Conservation (phyloP, 1,140 invertebrate genomes). For the Diabrotica virgifera region DNA sequence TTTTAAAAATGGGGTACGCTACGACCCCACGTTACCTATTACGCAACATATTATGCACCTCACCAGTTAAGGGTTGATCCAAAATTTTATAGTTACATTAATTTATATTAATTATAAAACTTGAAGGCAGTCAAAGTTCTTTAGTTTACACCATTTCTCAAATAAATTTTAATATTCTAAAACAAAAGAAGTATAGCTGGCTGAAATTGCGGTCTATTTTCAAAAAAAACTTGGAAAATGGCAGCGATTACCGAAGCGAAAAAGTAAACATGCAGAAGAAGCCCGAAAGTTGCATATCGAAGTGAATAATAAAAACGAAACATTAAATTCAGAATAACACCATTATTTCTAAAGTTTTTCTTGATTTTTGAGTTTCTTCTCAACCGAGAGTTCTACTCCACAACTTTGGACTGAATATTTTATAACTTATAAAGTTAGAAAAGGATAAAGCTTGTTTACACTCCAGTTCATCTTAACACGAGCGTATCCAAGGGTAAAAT, state of each 20-base stretch:
- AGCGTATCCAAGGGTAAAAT: constrained; percentile 5
- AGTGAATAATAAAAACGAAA: constrained; percentile 22
- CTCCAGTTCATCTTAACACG: constrained; percentile 17
- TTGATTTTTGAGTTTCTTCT: constrained; percentile 25
- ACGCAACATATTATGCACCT: too few species aligned
- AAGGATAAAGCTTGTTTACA: constrained; percentile 24
- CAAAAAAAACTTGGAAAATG: not conserved
- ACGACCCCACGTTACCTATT: too few species aligned
- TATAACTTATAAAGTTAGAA: constrained; percentile 26
- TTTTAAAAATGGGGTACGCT: too few species aligned
- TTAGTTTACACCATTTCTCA: too few species aligned
- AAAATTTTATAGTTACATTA: too few species aligned
- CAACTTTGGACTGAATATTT: constrained; percentile 36
- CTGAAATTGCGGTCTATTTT: too few species aligned
- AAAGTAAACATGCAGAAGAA: not conserved
- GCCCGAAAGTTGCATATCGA: not conserved
- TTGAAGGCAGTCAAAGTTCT: too few species aligned
- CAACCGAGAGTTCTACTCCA: constrained; percentile 21
- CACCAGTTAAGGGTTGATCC: too few species aligned
- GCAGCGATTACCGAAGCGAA: not conserved
- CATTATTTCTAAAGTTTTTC: constrained; percentile 31
- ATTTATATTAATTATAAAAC: too few species aligned
- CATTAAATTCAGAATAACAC: constrained; percentile 33
- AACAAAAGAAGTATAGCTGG: too few species aligned
- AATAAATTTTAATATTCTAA: too few species aligned